These are phyloP conservation scores for Timema cristinae DNA, from an alignment of 2,888 invertebrate species.

Conservation along the genomic window DNA sequence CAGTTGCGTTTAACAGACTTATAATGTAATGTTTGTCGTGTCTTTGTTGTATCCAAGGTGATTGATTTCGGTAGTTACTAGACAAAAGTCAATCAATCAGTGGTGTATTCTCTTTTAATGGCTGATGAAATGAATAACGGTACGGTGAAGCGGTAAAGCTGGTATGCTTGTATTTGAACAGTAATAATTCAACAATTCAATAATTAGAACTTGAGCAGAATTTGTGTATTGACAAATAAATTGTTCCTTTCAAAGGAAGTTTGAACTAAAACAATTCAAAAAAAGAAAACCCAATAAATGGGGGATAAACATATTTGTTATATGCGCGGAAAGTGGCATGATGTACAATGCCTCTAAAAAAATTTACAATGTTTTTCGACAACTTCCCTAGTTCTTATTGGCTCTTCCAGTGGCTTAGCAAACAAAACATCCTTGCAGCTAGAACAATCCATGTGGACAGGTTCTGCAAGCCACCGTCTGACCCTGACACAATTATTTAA, in stretches of 20 bases:
- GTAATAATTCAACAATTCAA: too few species aligned
- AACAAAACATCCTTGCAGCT: slow-evolving; percentile 23
- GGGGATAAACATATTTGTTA: slow-evolving; percentile 33
- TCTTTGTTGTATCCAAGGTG: too few species aligned
- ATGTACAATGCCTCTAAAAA: too few species aligned
- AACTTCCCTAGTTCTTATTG: slow-evolving; percentile 32
- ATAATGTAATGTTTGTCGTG: too few species aligned
- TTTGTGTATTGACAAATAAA: slow-evolving; percentile 33
- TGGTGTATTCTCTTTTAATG: too few species aligned
- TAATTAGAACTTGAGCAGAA: too few species aligned
- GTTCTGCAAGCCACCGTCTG: slow-evolving; percentile 24
- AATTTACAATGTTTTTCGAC: slow-evolving; percentile 27
- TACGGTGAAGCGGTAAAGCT: too few species aligned
- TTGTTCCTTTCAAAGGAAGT: slow-evolving; percentile 34
- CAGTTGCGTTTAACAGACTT: too few species aligned
- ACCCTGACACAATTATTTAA: slow-evolving; percentile 22
- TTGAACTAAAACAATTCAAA: slow-evolving; percentile 24
- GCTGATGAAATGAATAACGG: too few species aligned
- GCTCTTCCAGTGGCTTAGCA: slow-evolving; percentile 25
- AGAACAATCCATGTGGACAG: slow-evolving; percentile 26
- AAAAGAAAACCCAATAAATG: slow-evolving; percentile 20
- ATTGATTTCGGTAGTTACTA: too few species aligned
- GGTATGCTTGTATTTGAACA: too few species aligned
- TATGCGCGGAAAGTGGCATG: slow-evolving; percentile 32
- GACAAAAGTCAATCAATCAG: too few species aligned